These are phyloP conservation scores for Polypterus bichir DNA, from an alignment of 2,113 vertebrate species.

Conservation along the genomic window DNA sequence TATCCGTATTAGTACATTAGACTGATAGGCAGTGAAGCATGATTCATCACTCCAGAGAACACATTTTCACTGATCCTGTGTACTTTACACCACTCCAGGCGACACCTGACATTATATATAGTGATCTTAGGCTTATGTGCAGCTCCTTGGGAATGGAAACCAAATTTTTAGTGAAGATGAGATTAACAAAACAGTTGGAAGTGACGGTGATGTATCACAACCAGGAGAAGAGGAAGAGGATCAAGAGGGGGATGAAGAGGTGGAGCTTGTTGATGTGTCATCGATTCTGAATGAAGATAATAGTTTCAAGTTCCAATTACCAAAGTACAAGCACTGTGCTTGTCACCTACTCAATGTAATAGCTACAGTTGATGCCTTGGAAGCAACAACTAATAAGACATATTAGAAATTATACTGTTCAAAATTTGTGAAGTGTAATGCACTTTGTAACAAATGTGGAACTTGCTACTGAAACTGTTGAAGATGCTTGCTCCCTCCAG, in stretches of 20 bases:
- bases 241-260: constrained; percentile 6
- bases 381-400: constrained; percentile 13
- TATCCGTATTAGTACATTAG: no score
- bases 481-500: constrained; percentile 20
- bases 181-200: constrained; percentile 9
- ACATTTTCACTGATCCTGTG: no score
- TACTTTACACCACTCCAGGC: no score
- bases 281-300: constrained; percentile 17
- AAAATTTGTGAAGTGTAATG: constrained; percentile 18
- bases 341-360: constrained; percentile 20
- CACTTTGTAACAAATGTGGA: constrained; percentile 19
- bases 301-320: constrained; percentile 17
- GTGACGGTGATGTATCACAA: constrained; percentile 7
- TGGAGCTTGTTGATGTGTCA: constrained; percentile 15
- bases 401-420: constrained; percentile 17
- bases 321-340: constrained; percentile 19
- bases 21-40: no score
- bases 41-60: no score
- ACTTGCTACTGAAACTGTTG: constrained; percentile 13
- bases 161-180: constrained; percentile 17
- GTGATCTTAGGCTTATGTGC: no score
- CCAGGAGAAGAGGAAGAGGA: constrained; percentile 12
- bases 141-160: no score
- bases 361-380: constrained; percentile 10
- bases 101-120: no score